Evolutionary conservation across 2,113 vertebrate species (phyloP), one percentile per base, ranked within the genome.

Genomic region (Lophochroa leadbeateri): DNA sequence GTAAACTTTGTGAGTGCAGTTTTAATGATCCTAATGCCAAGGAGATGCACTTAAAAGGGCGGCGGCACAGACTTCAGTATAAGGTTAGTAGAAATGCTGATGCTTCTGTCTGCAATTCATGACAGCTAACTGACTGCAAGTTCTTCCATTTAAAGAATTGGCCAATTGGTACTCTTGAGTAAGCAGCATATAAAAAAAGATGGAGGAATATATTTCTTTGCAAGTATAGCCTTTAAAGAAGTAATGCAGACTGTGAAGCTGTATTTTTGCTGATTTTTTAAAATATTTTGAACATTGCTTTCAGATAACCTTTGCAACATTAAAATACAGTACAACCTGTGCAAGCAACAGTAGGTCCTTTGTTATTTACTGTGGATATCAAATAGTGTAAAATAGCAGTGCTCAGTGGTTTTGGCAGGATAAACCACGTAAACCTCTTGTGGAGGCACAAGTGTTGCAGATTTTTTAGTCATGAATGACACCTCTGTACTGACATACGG

Each of bases 11-110:
- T 53, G 99, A 99, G 96, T 99, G 99, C 96, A 99, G 99, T 89
- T 99, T 99, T 97, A 99, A 99, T 82, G 99, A 99, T 94, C 99
- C 99, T 7, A 99, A 99, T 80, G 99, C 99, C 44, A 99, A 99
- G 94, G 99, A 99, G 94, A 99, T 99, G 99, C 99, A 99, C 80
- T 97, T 99, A 41, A 99, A 99, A 97, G 99, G 99, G 19, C 98
- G 99, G 25, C 94, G 99, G 33, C 99, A 99, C 97, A 98, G 99
- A 49, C 98, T 99, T 84, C 99, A 99, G 11, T 99, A 99, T 95
- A 99, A 99, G 98, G 99, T 99, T 72, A 90, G 98, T 96, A 55
- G n/a, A 57, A 68, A 75, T 74, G 11, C 13, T 78, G 16, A 69
- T 35, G 13, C 7, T 63, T 81, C 35, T 55, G 3, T 61, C 27